A percentile compares a stretch with the other conserved stretches of the same genome.
phyloP scores from a whole-genome alignment of 2,888 invertebrate species.

The Macrophya alboannulata region DNA sequence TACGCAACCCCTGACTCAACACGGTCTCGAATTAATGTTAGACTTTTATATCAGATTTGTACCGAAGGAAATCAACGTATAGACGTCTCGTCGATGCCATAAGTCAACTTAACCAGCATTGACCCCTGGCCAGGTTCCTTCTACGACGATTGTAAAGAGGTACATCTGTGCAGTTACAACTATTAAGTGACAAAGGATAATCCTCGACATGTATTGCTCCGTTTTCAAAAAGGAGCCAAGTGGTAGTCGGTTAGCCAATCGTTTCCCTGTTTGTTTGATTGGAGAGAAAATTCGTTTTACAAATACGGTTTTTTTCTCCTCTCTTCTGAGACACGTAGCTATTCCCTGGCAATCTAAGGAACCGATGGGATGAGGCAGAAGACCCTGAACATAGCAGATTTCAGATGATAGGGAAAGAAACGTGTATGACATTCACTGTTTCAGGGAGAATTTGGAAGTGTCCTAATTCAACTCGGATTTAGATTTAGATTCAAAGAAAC shows the following conservation, averaged over 20 bases:
- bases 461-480: not conserved
- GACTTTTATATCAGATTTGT: conserved; percentile 29
- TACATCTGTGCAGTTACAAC: not conserved
- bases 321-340: not conserved
- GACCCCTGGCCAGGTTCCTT: conserved; percentile 42
- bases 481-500: not conserved
- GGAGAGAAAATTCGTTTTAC: conserved; percentile 11
- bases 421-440: conserved; percentile 1
- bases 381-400: not conserved
- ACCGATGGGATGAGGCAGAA: not conserved
- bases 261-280: not conserved
- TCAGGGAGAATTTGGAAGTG: not conserved
- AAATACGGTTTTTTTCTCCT: not conserved
- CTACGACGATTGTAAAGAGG: conserved; percentile 34
- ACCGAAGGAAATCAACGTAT: not conserved
- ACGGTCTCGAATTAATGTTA: conserved; percentile 13
- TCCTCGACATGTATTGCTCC: not conserved
- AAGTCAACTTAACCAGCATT: conserved; percentile 45
- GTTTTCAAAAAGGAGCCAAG: not conserved
- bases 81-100: conserved; percentile 48
- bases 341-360: not conserved
- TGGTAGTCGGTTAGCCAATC: not conserved
- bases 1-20: conserved; percentile 2
- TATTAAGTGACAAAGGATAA: not conserved
- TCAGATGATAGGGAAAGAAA: not conserved